Base-by-base conservation (phyloP, 2,888 invertebrate genomes). In the Melipona bicolor region DNA sequence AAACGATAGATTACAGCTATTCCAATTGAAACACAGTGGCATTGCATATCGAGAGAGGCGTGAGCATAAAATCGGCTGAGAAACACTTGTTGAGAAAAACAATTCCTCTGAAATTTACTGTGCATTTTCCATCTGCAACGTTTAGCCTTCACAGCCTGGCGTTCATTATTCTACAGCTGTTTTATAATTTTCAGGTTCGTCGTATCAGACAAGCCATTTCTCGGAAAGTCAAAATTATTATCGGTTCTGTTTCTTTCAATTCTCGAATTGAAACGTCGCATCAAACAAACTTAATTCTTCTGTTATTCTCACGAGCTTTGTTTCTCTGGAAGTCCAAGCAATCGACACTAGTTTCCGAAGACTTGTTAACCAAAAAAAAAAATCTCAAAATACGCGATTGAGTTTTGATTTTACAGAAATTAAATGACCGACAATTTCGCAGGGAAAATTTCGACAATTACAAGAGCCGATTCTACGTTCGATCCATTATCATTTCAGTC, bases 1-100 rank as follows among this genome's bases (percentile, higher is more conserved):
- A 17, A 0, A n/a, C 19, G 75, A 76, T 72, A 77, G 64, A 69
- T 68, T 43, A n/a, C 50, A 52, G 24, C 24, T 68, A 69, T 54
- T 27, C 52, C 64, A 68, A 76, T 68, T 56, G 71, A 50, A 67
- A n/a, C 68, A 6, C 15, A 11, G 56, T 21, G 50, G 27, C 43
- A 67, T 54, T 21, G 49, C 27, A n/a, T 9, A 27, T 36, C 36
- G 24, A 9, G 17, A 50, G 61, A 79, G 21, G 19, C 43, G 27
- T 21, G 62, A 75, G n/a, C 54, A 27, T 3, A n/a, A 27, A 24
- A 54, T n/a, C 11, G n/a, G 17, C 19, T 3, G 19, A 19, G 11
- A 24, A 59, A 36, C 15, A 62, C 1, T 43, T 9, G 43, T 11
- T 49, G 36, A 27, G 27, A 27, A 27, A 27, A 27, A 27, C 27